Evolutionary conservation across 2,113 vertebrate genomes (phyloP), one percentile per base, ranked within the genome.

Genomic region (Uria aalge): DNA sequence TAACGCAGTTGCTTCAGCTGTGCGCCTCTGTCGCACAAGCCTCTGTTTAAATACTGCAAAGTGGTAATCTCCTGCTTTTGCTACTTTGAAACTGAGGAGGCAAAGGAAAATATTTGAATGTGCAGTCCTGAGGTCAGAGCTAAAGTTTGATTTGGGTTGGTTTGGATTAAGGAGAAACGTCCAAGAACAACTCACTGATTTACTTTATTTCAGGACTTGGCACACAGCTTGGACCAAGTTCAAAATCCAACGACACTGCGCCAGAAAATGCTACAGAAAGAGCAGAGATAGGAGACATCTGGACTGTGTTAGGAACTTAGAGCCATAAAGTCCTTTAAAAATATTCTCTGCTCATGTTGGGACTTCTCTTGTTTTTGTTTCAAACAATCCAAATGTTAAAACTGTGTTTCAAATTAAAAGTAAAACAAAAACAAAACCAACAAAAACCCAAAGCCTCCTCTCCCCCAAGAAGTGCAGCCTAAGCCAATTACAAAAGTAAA

Each of bases 121-220:
- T 95, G 95, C 64, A 97, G 96, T 97, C 95, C 97, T 98, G 97
- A 97, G 98, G 98, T 98, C 98, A 98, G 89, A 98, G 96, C 97
- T 95, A n/a, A 79, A 93, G 96, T 96, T 96, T 97, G 97, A 97
- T 97, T 97, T 85, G 97, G 97, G 97, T 81, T 96, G 96, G 89
- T 89, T 94, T 98, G 97, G 97, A 97, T 88, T 97, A 98, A 97
- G 94, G 97, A 96, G 94, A 97, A 96, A 96, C 30, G 32, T 98
- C 98, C 98, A 98, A 98, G 96, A 98, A 98, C 98, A 98, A 98
- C 97, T 98, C 88, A 5, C 98, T 97, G 97, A 96, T 97, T 98
- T 98, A 98, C 98, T 98, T 98, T 98, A 97, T 97, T 98, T 98
- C 97, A 97, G 98, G 98, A 98, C 97, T 98, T 98, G 98, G 98